phyloP scores from a whole-genome alignment of 2,113 vertebrate species.

The Pangasianodon gigas region DNA sequence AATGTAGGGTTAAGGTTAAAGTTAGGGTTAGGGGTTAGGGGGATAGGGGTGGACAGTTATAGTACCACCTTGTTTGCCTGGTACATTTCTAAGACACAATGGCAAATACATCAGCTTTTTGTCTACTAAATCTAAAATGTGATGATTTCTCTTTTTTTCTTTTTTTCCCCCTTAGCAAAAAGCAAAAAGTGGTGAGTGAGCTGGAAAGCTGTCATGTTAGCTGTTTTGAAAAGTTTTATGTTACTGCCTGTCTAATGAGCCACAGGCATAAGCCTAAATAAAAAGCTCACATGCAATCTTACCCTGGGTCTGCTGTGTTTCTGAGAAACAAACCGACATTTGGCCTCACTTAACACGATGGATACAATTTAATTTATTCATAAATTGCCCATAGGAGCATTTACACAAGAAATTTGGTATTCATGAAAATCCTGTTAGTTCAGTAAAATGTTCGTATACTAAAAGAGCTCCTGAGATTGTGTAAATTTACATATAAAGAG shows the following conservation, averaged over 20 bases:
- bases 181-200: neutral
- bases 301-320: neutral
- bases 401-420: too few species aligned
- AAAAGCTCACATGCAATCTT: neutral
- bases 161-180: neutral
- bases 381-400: too few species aligned
- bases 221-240: slow-evolving; percentile 7
- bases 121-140: neutral
- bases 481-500: too few species aligned
- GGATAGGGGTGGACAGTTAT: neutral
- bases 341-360: neutral
- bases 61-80: neutral
- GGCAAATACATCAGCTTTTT: neutral
- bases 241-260: neutral
- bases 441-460: too few species aligned
- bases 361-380: too few species aligned
- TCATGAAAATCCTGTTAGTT: too few species aligned
- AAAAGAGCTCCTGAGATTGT: too few species aligned
- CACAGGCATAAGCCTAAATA: neutral
- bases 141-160: neutral
- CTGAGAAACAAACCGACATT: neutral
- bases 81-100: neutral
- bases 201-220: neutral
- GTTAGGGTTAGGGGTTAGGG: neutral
- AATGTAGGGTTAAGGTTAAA: too few species aligned